A percentile compares a stretch with the other conserved stretches of the same genome.
Conservation (phyloP, 2,888 invertebrate species). For the Dynastes maya region DNA sequence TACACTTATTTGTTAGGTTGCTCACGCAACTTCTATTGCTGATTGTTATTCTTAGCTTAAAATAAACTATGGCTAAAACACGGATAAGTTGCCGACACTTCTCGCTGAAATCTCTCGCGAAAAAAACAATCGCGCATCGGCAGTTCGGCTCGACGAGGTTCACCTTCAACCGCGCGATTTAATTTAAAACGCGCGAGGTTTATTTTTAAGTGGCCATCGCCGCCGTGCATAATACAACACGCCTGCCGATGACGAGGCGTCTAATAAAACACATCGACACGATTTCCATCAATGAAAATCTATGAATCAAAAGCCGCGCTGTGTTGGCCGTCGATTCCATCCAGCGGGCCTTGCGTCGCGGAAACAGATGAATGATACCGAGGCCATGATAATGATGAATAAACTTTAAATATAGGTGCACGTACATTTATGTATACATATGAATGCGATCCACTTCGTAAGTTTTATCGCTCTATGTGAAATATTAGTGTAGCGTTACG, state of each 20-base stretch:
- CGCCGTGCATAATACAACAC: conserved; percentile 2
- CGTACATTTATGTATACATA: neutral
- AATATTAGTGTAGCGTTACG: too few species aligned
- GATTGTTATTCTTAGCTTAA: too few species aligned
- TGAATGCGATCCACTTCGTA: neutral
- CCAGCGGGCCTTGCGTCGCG: neutral
- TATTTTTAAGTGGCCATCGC: conserved; percentile 38
- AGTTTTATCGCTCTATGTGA: too few species aligned
- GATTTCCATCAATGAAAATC: conserved; percentile 47
- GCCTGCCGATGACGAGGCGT: neutral
- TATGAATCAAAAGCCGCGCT: conserved; percentile 28
- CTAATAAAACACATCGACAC: conserved; percentile 24
- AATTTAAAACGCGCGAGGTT: conserved; percentile 22
- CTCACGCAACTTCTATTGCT: too few species aligned
- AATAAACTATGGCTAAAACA: too few species aligned
- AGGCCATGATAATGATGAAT: conserved; percentile 4
- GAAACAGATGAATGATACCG: conserved; percentile 4
- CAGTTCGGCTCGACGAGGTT: neutral
- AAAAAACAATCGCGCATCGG: conserved; percentile 2
- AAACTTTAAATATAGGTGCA: conserved; percentile 18
- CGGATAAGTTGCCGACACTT: conserved; percentile 8
- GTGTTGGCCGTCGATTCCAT: conserved; percentile 4
- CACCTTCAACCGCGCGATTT: conserved; percentile 11
- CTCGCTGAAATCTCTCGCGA: neutral
- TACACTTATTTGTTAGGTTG: too few species aligned